These are phyloP conservation scores for Amphimedon queenslandica DNA, from an alignment of 37 sponge, comb jelly and placozoan genomes.

Conservation along the genomic window DNA sequence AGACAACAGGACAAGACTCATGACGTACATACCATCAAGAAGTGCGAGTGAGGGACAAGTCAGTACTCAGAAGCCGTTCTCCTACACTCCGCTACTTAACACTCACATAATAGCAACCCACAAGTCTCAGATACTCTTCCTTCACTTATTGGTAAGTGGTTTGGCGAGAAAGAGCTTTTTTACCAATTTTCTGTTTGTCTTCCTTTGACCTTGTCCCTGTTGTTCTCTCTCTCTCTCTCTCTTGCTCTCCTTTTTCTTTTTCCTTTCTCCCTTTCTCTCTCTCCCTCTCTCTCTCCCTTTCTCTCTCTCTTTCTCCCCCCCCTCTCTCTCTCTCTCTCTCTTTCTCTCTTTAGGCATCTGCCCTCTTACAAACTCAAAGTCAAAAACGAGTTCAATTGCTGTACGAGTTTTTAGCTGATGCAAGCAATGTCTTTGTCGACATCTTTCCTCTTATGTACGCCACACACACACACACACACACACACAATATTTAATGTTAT, in stretches of 20 bases:
- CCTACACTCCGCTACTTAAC: slow-evolving; percentile 26
- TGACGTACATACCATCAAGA: not conserved
- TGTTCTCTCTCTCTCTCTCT: too few relatives aligned
- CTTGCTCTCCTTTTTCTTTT: too few relatives aligned
- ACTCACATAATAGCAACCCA: slow-evolving; percentile 4
- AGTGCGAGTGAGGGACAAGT: not conserved
- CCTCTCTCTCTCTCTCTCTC: not conserved
- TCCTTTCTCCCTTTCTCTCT: too few relatives aligned
- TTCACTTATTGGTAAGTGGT: slow-evolving; percentile 36
- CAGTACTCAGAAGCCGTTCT: not conserved
- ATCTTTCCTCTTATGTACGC: slow-evolving; percentile 70
- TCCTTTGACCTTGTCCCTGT: too few relatives aligned
- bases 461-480: not conserved
- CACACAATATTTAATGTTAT: too few relatives aligned
- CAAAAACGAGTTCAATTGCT: slow-evolving; percentile 41
- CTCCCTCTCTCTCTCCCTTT: not conserved
- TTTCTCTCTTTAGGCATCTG: slow-evolving; percentile 14
- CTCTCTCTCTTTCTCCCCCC: not conserved
- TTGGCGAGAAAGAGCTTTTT: not conserved
- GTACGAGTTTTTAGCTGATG: slow-evolving; percentile 64
- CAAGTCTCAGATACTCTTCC: slow-evolving; percentile 49
- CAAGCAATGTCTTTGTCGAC: slow-evolving; percentile 52
- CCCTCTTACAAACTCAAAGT: slow-evolving; percentile 53
- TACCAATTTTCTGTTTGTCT: not conserved
- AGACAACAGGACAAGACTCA: slow-evolving; percentile 3